Base-by-base conservation (phyloP, 2,113 vertebrate species). In the Thermophis baileyi region DNA sequence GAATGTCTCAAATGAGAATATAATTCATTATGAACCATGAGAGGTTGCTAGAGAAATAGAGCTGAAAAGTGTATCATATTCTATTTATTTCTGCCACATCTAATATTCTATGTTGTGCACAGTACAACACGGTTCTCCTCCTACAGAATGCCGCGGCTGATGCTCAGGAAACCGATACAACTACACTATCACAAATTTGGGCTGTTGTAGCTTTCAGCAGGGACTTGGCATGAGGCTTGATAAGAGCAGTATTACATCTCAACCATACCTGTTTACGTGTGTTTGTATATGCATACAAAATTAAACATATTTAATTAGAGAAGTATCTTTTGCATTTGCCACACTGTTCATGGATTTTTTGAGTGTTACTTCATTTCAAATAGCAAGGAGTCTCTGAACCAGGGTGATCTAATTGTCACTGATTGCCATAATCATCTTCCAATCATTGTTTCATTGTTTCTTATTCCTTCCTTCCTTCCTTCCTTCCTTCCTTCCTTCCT, bases 1-100 rank as follows among this genome's bases (percentile, higher is more conserved):
- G 96, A 96, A 55, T 95, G 93, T 94, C 94, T 96, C 94, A 96
- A 96, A 96, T 95, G 96, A 89, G 90, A 89, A 89, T 87, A 91
- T 95, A 96, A 96, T 92, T 97, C 93, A 95, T 90, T 95, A 24
- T 7, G 9, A 96, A 93, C 88, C 91, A 92, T 93, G 63, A 96
- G 95, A 96, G 89, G 3, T 92, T 89, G 18, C 25, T 96, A 47
- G 88, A 92, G 25, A 96, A 92, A 20, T 24, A 95, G 51, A 92
- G 51, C 24, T 69, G 94, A 90, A 94, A 93, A 93, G 63, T 60
- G 35, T 88, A 86, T 69, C 86, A 55, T 92, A 95, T 95, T 93
- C 47, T 60, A 30, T 96, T 96, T 95, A 93, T 81, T 95, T 49
- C 16, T 93, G 2, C 44, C 95, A 51, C 94, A 92, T 88, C 57